Base-by-base conservation (phyloP, 2,797 vertebrate species). In the Cyclopterus lumpus region DNA sequence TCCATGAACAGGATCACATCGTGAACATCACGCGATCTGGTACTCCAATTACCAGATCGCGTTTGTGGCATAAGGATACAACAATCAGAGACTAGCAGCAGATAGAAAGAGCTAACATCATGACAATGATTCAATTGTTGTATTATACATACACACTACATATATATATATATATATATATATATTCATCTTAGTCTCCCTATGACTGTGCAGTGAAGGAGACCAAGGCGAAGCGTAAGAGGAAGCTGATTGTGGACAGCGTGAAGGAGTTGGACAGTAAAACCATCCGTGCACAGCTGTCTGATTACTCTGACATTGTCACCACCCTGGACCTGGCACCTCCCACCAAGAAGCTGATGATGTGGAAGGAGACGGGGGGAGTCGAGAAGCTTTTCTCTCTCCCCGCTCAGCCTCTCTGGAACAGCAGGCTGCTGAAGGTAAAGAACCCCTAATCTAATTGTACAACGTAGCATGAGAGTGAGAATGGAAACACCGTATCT, bases 331-430 rank as follows among this genome's bases (percentile, higher is more conserved):
- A 99, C 86, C 94, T 99, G 91, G 97, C 97, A 16, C 97, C 97
- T 16, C 97, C 97, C 67, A 98, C 97, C 64, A 99, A 99, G 93
- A 99, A 99, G 90, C 79, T 99, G 80, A 99, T 99, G 97, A 97
- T 99, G 97, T 99, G 97, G 97, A 99, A 99, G 89, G 97, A 99
- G 92, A 98, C 97, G 0, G 97, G 97, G 1, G 97, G 97, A 49
- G 97, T 98, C 24, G 97, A 98, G 92, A 99, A 98, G 85, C 96
- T 99, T n/a, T 98, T 99, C 93, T 97, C 97, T 26, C 91, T 98
- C 77, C 97, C 97, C 28, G 97, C 97, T 22, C 97, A 98, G 88
- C 96, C 97, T n/a, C 92, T 99, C 26, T 99, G 97, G 97, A 99
- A 98, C 64, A 92, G 91, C 59, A 94, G 96, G 81, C 94, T 99